Percentiles rank a stretch among this genome's conserved stretches.
Evolutionary conservation across 2,797 vertebrate genomes (phyloP).

Genomic region (Vipera latastei): DNA sequence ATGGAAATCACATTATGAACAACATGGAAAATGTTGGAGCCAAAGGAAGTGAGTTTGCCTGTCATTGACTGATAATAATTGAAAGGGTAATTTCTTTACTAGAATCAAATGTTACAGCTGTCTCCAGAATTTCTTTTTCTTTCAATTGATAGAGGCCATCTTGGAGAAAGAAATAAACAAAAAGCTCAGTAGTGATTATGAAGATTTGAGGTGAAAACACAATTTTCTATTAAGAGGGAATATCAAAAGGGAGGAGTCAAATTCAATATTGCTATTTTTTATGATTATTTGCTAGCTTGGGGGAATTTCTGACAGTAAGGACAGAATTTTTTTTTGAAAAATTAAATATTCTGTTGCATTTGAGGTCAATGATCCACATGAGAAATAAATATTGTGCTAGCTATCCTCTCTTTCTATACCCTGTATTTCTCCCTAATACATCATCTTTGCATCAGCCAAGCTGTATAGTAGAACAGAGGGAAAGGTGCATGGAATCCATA

Average conservation of each 20-base stretch:
- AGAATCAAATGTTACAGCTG: conserved; percentile 50
- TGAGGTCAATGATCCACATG: no score
- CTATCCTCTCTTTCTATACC: no score
- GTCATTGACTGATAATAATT: conserved; percentile 19
- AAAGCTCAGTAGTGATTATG: conserved; percentile 38
- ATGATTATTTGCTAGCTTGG: background rate
- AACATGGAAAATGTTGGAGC: background rate
- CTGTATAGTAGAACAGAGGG: no score
- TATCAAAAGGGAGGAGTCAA: background rate
- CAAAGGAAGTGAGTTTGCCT: conserved; percentile 42
- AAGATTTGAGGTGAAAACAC: conserved; percentile 48
- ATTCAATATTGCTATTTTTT: background rate
- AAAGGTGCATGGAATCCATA: no score
- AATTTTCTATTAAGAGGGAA: conserved; percentile 51
- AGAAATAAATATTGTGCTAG: no score
- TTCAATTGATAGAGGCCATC: conserved; percentile 48
- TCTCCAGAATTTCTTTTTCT: conserved; percentile 50
- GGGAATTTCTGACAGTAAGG: background rate
- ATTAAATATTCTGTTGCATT: no score
- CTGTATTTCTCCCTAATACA: no score
- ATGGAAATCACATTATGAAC: conserved; percentile 4
- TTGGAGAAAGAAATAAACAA: conserved; percentile 54
- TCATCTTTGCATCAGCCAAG: no score
- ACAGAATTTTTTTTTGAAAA: no score
- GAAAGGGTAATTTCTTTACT: conserved; percentile 37